phyloP scores from a whole-genome alignment of 2,113 vertebrate genomes.

The Oceanites oceanicus region DNA sequence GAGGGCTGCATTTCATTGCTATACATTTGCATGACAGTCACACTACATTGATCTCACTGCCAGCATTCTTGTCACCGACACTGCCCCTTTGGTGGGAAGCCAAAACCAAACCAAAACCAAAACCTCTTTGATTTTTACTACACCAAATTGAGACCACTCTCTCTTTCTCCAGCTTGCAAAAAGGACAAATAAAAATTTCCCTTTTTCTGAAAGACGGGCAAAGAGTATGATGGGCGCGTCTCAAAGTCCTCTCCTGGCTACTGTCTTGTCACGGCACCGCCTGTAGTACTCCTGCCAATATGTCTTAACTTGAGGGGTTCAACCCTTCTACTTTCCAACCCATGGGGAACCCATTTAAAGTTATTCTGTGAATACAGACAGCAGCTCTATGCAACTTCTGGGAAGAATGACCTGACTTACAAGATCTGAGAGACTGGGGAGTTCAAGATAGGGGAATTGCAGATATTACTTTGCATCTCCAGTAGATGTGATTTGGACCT shows the following conservation, averaged over 20 bases:
- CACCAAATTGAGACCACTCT: not conserved
- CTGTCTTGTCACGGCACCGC: not conserved
- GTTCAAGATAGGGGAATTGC: not conserved
- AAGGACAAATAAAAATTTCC: not conserved
- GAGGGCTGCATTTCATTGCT: not conserved
- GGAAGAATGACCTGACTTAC: not conserved
- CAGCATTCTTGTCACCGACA: not conserved
- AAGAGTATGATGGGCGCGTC: not conserved
- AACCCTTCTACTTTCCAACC: not conserved
- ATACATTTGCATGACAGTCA: not conserved
- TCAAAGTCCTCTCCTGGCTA: not conserved
- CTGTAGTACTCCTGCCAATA: not conserved
- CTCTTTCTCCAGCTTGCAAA: not conserved
- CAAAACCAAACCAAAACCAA: no score
- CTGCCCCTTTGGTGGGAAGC: not conserved
- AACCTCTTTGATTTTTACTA: not conserved
- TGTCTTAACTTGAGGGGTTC: not conserved
- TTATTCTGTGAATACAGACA: not conserved
- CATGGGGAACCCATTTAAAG: not conserved
- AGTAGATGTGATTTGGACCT: not conserved
- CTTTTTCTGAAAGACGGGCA: not conserved
- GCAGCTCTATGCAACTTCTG: not conserved
- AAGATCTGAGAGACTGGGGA: not conserved
- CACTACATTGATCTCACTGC: not conserved
- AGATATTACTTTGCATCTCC: not conserved